Conservation (phyloP, 2,888 invertebrate species). For the Ophioninae sp. region DNA sequence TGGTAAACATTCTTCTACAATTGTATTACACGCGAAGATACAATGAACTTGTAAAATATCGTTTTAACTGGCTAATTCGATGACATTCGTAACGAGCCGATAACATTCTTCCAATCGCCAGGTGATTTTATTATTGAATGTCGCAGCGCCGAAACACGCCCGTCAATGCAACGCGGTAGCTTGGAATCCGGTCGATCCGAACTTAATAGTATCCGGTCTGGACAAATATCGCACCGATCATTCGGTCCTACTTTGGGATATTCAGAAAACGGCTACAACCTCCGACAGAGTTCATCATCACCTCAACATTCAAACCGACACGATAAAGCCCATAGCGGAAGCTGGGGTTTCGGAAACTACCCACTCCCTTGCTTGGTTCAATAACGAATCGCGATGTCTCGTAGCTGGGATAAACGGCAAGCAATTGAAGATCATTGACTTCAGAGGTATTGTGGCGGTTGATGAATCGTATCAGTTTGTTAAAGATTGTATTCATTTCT, state of each 20-base stretch:
- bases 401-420: constrained; percentile 96
- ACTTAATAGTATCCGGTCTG: constrained; percentile 92
- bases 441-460: constrained; percentile 86
- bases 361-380: constrained; percentile 93
- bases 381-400: constrained; percentile 87
- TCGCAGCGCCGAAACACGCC: constrained; percentile 89
- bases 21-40: neutral
- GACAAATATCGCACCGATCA: constrained; percentile 95
- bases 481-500: neutral
- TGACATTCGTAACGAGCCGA: no score
- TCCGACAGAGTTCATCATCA: constrained; percentile 78
- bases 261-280: constrained; percentile 82
- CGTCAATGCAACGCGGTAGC: constrained; percentile 93
- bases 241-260: constrained; percentile 95
- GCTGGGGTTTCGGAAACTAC: constrained; percentile 92
- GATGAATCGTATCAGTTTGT: neutral
- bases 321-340: constrained; percentile 86
- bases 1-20: constrained; percentile 81
- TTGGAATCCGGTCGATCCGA: constrained; percentile 92
- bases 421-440: constrained; percentile 93
- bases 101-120: no score
- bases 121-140: neutral
- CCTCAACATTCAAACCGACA: constrained; percentile 81
- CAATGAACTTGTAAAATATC: no score
- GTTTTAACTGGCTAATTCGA: no score